Base-by-base conservation (phyloP, 2,113 vertebrate species). In the Uropsilus gracilis region DNA sequence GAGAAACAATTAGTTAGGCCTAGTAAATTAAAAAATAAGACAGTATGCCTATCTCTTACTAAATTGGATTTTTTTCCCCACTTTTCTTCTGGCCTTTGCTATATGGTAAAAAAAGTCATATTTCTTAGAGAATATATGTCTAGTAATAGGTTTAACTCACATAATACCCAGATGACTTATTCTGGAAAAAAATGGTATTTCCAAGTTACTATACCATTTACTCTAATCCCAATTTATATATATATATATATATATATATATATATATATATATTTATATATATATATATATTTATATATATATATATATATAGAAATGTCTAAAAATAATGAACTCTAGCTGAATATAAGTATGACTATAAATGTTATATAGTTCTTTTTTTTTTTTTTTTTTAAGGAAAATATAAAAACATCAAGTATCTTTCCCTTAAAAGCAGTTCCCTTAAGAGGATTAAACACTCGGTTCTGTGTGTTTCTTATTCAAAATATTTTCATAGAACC, bases 151-250 rank as follows among this genome's bases (percentile, higher is more conserved):
- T 75, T 26, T 83, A 95, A 94, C 57, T 91, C 90, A 94, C 30
- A 24, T 34, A 81, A 69, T 53, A 78, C 50, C 73, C 87, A 68
- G 68, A 66, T 89, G 77, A 92, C 96, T 72, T 95, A 86, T 95
- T 90, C 68, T 81, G 94, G 83, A 76, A 6, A 93, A 89, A 13
- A 1, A 91, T 96, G 93, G 57, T 89, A 73, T 91, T 95, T 95
- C 93, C 81, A 95, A 97, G 96, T 98, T 95, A 96, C 78, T 92
- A 89, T 97, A 98, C 97, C 94, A 95, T 93, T 97, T 85, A 94
- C 95, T 98, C 97, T 97, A 93, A 97, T 97, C 59, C n/a, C 76
- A 61, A 50, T 82, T 61, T 34, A 69, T 69, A 59, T 61, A 82
- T n/a, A 64, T 61, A 69, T 42, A 73, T 61, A 44, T 34, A 76